Percentiles rank a stretch among this genome's conserved stretches.
Conservation (phyloP, 2,113 vertebrate genomes). For the Chunga burmeisteri region DNA sequence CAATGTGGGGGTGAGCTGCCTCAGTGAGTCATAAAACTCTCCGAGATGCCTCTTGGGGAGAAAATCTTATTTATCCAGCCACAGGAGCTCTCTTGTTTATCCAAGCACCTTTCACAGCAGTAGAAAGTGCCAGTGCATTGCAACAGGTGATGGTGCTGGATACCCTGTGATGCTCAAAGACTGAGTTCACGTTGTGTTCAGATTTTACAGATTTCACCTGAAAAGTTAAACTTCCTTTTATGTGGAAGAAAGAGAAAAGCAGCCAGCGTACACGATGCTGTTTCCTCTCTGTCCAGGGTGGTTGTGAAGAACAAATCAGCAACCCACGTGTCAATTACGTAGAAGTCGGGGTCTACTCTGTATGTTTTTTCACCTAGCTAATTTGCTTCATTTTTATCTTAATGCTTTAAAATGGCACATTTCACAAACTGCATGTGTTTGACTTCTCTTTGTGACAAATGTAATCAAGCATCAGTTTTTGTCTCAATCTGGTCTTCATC, state of each 20-base stretch:
- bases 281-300: not conserved
- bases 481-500: not conserved
- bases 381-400: not conserved
- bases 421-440: not conserved
- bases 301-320: not conserved
- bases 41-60: not conserved
- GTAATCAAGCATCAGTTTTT: not conserved
- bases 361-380: not conserved
- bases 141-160: not conserved
- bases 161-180: not conserved
- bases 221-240: not conserved
- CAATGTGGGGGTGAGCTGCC: not conserved
- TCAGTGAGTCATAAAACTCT: not conserved
- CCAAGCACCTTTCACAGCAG: not conserved
- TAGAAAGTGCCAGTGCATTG: not conserved
- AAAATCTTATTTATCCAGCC: not conserved
- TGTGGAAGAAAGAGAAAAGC: not conserved
- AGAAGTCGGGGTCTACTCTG: not conserved
- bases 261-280: not conserved
- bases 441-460: not conserved
- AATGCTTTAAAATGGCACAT: not conserved
- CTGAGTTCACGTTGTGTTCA: accelerated
- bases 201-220: not conserved
- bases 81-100: not conserved
- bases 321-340: accelerated